Percentiles rank a stretch among this genome's conserved stretches.
Evolutionary conservation across 2,113 vertebrate genomes (phyloP).

Genomic region (Platichthys stellatus): DNA sequence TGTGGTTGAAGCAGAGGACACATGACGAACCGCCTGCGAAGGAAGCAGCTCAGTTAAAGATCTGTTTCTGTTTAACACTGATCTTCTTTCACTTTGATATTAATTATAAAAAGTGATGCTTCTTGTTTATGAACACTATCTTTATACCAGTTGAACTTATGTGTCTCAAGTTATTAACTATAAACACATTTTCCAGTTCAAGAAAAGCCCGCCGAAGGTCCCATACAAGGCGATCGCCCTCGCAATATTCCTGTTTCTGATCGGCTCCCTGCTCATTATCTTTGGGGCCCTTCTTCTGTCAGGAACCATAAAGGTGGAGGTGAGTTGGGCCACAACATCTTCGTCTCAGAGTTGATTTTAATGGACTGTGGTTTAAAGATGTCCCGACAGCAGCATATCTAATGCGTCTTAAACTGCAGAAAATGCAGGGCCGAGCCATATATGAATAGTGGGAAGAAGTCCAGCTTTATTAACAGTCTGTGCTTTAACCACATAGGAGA

Average conservation of each 20-base stretch:
- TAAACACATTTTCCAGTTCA: conserved; percentile 84
- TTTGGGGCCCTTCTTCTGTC: conserved; percentile 91
- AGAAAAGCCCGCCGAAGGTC: conserved; percentile 93
- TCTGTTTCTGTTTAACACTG: too few species aligned
- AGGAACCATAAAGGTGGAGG: conserved; percentile 89
- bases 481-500: too few species aligned
- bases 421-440: too few species aligned
- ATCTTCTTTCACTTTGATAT: not conserved
- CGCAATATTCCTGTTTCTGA: conserved; percentile 91
- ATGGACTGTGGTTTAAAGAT: not conserved
- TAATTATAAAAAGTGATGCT: not conserved
- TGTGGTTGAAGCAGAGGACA: too few species aligned
- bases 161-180: too few species aligned
- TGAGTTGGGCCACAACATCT: conserved; percentile 75
- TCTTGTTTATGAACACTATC: not conserved
- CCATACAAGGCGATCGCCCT: conserved; percentile 95
- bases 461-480: too few species aligned
- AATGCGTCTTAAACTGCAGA: too few species aligned
- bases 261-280: conserved; percentile 92
- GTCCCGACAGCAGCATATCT: too few species aligned
- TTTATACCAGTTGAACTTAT: too few species aligned
- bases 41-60: not conserved
- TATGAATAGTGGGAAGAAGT: too few species aligned
- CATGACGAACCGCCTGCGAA: not conserved
- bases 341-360: not conserved